Conservation (phyloP, 2,888 invertebrate species). For the Amorpha juglandis region DNA sequence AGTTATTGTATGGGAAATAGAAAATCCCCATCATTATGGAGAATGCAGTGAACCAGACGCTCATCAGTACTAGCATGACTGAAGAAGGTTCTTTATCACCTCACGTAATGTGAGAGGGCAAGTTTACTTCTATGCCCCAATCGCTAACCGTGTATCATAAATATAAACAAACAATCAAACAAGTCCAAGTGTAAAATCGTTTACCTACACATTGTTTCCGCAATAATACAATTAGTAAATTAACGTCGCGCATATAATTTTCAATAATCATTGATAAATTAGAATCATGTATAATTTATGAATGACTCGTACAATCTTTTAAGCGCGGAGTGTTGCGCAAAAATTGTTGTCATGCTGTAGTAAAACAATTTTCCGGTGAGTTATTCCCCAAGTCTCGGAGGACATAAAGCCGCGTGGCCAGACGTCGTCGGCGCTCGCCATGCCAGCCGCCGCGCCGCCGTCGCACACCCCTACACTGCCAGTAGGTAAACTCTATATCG, state of each 20-base stretch:
- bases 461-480: slow-evolving; percentile 39
- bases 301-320: background rate
- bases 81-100: background rate
- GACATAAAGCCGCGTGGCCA: slow-evolving; percentile 51
- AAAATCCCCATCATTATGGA: background rate
- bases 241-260: background rate
- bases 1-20: background rate
- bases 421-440: slow-evolving; percentile 47
- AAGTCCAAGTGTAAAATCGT: no score
- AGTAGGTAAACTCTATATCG: slow-evolving; percentile 64
- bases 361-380: slow-evolving; percentile 54
- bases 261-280: background rate
- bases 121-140: no score
- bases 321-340: slow-evolving; percentile 21
- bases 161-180: no score
- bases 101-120: no score
- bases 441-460: slow-evolving; percentile 53
- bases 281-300: background rate
- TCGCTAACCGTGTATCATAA: no score
- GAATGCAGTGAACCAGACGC: background rate
- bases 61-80: background rate
- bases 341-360: slow-evolving; percentile 27
- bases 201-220: no score
- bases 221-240: no score
- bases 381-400: slow-evolving; percentile 45